phyloP scores from a whole-genome alignment of 1,140 invertebrate genomes.

The Dufourea novaeangliae region DNA sequence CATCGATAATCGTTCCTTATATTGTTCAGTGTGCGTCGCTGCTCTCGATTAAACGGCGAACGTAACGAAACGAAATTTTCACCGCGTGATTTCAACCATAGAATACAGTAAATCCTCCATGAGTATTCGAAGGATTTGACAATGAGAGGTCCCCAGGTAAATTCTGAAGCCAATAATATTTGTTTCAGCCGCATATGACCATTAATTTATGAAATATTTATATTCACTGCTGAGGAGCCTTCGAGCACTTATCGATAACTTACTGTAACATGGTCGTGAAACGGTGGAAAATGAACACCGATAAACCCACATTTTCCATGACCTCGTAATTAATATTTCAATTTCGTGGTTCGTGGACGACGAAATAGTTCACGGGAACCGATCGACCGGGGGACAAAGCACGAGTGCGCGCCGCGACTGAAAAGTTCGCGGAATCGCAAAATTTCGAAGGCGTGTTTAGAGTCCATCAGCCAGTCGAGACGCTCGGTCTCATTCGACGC shows the following conservation, averaged over 20 bases:
- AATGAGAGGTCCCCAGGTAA: too few relatives aligned
- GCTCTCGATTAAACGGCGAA: background rate
- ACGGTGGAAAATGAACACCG: conserved; percentile 1
- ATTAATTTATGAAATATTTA: too few relatives aligned
- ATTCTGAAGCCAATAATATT: too few relatives aligned
- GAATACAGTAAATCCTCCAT: too few relatives aligned
- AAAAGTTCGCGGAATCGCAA: conserved; percentile 77
- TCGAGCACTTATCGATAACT: too few relatives aligned
- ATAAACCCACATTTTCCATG: background rate
- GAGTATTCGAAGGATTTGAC: too few relatives aligned
- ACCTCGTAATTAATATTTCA: conserved; percentile 45
- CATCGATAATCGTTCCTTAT: conserved; percentile 17
- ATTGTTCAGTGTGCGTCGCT: conserved; percentile 1
- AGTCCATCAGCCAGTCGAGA: conserved; percentile 75
- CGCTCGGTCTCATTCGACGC: conserved; percentile 71
- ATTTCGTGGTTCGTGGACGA: conserved; percentile 28
- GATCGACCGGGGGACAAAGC: background rate
- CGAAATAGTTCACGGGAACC: background rate
- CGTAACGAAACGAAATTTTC: background rate
- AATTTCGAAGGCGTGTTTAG: conserved; percentile 79
- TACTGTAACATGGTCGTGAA: background rate
- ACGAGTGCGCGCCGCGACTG: conserved; percentile 43
- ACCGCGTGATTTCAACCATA: background rate
- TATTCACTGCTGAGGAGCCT: too few relatives aligned
- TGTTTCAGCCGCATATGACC: too few relatives aligned